Conservation (phyloP, 2,797 vertebrate genomes). For the Enteromius radiatus region DNA sequence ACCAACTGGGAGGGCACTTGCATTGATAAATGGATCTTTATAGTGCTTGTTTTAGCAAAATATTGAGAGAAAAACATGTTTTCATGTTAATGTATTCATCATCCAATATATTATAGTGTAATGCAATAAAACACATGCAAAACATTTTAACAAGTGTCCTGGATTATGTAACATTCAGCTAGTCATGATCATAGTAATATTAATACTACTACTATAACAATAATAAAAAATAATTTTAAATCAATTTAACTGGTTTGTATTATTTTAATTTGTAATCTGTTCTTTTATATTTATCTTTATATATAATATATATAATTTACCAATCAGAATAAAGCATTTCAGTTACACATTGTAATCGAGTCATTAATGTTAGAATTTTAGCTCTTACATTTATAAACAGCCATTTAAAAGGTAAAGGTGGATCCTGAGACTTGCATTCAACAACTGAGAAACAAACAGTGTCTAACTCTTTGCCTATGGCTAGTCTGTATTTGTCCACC, state of each 20-base stretch:
- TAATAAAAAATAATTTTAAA: background rate
- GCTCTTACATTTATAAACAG: background rate
- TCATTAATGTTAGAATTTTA: background rate
- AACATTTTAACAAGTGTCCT: background rate
- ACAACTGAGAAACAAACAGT: background rate
- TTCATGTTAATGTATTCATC: conserved; percentile 28
- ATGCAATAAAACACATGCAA: background rate
- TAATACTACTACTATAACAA: background rate
- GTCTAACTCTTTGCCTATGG: background rate
- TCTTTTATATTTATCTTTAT: background rate
- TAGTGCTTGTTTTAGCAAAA: conserved; percentile 49
- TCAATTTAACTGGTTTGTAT: background rate
- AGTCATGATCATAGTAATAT: background rate
- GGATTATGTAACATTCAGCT: background rate
- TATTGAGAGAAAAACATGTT: conserved; percentile 37
- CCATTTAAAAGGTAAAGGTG: background rate
- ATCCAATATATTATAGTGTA: background rate
- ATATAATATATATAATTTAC: too few relatives aligned
- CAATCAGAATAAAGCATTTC: background rate
- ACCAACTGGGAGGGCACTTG: conserved; percentile 43
- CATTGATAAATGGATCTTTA: conserved; percentile 54
- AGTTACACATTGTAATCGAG: background rate
- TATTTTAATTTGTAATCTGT: background rate
- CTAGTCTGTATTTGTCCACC: conserved; percentile 21
- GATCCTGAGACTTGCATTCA: background rate